These are phyloP conservation scores for Bradypus variegatus DNA, from an alignment of 2,797 vertebrate genomes.

Conservation along the genomic window DNA sequence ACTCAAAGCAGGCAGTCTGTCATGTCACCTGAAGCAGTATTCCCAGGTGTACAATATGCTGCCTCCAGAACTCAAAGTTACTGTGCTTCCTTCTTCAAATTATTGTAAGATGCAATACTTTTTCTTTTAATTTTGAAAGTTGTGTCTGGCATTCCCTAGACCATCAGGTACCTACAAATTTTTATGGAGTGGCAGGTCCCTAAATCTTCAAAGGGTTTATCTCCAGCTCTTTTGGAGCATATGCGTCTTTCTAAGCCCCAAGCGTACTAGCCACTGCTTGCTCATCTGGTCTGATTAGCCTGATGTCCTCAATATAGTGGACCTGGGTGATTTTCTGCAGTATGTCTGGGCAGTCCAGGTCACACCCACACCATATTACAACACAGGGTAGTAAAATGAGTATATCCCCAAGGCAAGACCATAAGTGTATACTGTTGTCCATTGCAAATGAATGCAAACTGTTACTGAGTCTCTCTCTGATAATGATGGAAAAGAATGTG, in stretches of 20 bases:
- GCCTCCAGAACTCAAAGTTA: neutral
- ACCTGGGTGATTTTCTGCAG: neutral
- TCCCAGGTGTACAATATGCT: neutral
- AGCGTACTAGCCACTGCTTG: neutral
- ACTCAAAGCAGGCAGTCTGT: neutral
- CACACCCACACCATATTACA: neutral
- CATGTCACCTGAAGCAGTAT: neutral
- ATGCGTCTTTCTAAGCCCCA: neutral
- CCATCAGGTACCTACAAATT: neutral
- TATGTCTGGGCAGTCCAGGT: neutral
- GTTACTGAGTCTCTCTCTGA: neutral
- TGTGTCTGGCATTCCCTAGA: neutral
- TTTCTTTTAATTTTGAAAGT: conserved; percentile 17
- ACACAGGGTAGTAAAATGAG: neutral
- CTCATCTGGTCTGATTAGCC: neutral
- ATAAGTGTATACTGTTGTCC: neutral
- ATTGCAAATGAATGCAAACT: neutral
- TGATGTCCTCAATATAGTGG: neutral
- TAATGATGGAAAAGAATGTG: neutral
- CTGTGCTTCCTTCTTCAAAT: neutral
- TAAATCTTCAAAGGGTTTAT: neutral
- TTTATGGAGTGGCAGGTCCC: neutral
- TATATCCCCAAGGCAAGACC: neutral
- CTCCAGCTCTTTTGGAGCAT: neutral
- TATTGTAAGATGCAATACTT: neutral